Percentiles rank a stretch among this genome's conserved stretches.
Evolutionary conservation across 35 echinoderm and acorn worm species (phyloP).

Genomic region (Apostichopus japonicus): DNA sequence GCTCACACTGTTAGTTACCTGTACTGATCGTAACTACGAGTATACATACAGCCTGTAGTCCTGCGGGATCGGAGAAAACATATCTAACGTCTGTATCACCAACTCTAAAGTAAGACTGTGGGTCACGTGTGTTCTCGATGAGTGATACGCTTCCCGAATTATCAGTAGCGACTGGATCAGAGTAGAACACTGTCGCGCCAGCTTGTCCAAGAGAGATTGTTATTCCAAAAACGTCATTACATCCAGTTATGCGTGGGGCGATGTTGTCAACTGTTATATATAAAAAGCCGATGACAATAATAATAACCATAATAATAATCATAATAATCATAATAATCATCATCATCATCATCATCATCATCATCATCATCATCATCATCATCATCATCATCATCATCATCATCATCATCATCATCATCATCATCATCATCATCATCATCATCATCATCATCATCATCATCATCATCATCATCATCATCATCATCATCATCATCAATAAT

Average conservation of each 20-base stretch:
- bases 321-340: too few species aligned
- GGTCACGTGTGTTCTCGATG: not conserved
- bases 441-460: too few species aligned
- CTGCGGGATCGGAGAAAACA: not conserved
- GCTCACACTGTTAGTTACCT: not conserved
- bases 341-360: not conserved
- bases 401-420: too few species aligned
- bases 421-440: too few species aligned
- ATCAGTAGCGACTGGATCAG: not conserved
- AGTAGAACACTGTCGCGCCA: not conserved
- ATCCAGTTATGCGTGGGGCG: not conserved
- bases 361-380: not conserved
- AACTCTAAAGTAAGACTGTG: not conserved
- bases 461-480: too few species aligned
- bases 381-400: not conserved
- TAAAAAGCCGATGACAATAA: not conserved
- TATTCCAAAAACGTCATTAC: not conserved
- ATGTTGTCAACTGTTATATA: not conserved
- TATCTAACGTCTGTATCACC: not conserved
- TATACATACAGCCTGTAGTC: not conserved
- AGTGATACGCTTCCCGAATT: not conserved
- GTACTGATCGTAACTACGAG: not conserved
- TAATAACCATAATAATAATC: not conserved
- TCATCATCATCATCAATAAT: not conserved
- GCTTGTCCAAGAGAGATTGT: not conserved